Evolutionary conservation across 1,140 invertebrate species (phyloP).

Genomic region (Andricus grossulariae): DNA sequence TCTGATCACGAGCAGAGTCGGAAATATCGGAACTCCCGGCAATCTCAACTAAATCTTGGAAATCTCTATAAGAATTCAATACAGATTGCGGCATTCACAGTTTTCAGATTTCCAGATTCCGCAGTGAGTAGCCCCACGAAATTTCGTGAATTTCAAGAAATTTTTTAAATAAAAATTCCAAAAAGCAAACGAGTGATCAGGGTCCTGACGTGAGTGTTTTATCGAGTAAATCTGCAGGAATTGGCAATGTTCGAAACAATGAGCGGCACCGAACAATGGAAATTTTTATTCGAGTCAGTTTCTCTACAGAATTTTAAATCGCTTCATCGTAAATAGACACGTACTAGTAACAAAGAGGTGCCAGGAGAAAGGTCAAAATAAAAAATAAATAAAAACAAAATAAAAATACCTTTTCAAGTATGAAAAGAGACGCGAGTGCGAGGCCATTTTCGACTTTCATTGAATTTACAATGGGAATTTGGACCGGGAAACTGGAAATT

Average conservation of each 20-base stretch:
- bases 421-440: background rate
- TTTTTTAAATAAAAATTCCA: background rate
- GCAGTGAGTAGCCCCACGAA: background rate
- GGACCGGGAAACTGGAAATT: too few species aligned
- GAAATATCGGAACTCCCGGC: too few species aligned
- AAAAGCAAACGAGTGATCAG: background rate
- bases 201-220: background rate
- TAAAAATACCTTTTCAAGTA: background rate
- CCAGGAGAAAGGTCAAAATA: background rate
- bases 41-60: too few species aligned
- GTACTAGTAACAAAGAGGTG: background rate
- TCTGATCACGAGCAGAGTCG: too few species aligned
- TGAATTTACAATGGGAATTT: too few species aligned
- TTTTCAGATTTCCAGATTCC: background rate
- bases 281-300: background rate
- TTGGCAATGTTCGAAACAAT: constrained; percentile 10
- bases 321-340: constrained; percentile 21
- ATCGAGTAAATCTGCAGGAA: constrained; percentile 4
- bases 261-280: background rate
- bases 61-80: too few species aligned
- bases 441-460: background rate
- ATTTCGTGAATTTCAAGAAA: background rate
- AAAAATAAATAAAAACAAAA: background rate
- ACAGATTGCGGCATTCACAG: background rate
- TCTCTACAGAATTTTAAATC: constrained; percentile 6